Conservation (phyloP, 2,888 invertebrate species). For the Priocnemis perturbator region DNA sequence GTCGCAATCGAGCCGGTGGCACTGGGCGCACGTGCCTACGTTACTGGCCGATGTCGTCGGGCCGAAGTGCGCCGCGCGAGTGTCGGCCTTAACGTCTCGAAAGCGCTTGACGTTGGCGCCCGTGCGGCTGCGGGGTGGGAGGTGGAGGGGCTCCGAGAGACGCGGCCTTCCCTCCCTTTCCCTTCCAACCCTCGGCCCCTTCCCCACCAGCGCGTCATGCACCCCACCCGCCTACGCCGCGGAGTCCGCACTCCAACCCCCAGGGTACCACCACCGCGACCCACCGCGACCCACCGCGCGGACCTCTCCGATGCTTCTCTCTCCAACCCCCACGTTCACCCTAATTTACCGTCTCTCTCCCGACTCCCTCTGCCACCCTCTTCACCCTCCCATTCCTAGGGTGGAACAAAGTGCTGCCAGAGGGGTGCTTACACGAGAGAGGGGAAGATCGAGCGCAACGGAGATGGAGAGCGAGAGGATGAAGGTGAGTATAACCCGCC, state of each 20-base stretch:
- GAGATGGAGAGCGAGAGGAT: constrained; percentile 23
- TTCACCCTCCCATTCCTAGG: constrained; percentile 35
- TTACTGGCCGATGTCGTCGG: constrained; percentile 65
- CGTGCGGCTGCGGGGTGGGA: constrained; percentile 46
- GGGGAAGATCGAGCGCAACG: constrained; percentile 29
- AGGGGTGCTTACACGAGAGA: constrained; percentile 44
- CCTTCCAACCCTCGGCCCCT: constrained; percentile 1
- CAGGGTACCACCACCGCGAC: constrained; percentile 10
- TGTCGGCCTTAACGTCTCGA: constrained; percentile 67
- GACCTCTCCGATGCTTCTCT: constrained; percentile 1
- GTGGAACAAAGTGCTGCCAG: constrained; percentile 56
- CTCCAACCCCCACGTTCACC: constrained; percentile 11
- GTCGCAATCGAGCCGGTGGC: too few species aligned
- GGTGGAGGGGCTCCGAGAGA: constrained; percentile 46
- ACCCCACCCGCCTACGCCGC: constrained; percentile 13
- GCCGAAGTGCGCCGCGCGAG: constrained; percentile 72
- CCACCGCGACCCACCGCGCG: constrained; percentile 5
- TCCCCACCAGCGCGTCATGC: not conserved
- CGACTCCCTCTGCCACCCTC: constrained; percentile 33
- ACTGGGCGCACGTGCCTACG: constrained; percentile 45
- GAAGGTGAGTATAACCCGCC: constrained; percentile 21
- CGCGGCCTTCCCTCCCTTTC: constrained; percentile 31
- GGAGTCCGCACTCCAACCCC: constrained; percentile 4
- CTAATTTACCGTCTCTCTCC: constrained; percentile 2
- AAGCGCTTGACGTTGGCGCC: constrained; percentile 65